Evolutionary conservation across 2,888 invertebrate species (phyloP).

Genomic region (Hemistola chrysoprasaria): DNA sequence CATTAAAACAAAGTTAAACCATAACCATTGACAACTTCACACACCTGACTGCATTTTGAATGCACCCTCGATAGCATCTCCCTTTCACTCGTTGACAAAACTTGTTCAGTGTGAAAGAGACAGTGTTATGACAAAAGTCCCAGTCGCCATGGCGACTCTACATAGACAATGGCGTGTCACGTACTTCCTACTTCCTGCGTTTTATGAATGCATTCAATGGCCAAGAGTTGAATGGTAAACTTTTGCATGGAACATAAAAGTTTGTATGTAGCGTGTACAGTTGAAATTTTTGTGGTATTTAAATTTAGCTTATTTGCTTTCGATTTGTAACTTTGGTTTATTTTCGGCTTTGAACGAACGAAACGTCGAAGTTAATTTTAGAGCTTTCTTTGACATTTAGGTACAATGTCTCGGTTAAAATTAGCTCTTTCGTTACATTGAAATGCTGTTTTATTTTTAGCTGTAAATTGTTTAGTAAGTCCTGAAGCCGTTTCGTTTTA

Average conservation of each 20-base stretch:
- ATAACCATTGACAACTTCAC: constrained; percentile 16
- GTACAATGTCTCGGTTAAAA: too few relatives aligned
- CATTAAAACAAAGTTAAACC: constrained; percentile 10
- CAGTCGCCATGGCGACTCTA: constrained; percentile 40
- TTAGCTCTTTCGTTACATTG: too few relatives aligned
- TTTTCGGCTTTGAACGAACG: too few relatives aligned
- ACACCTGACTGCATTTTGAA: constrained; percentile 23
- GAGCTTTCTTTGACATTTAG: too few relatives aligned
- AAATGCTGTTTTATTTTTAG: too few relatives aligned
- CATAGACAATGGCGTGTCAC: constrained; percentile 52
- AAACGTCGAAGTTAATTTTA: too few relatives aligned
- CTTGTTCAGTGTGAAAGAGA: constrained; percentile 7
- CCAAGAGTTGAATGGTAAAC: constrained; percentile 41
- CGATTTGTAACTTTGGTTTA: too few relatives aligned
- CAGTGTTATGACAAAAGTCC: constrained; percentile 15
- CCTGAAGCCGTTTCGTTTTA: too few relatives aligned
- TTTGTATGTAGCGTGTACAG: too few relatives aligned
- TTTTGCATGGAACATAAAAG: constrained; percentile 40
- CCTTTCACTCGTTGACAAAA: constrained; percentile 3
- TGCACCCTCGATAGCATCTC: constrained; percentile 16
- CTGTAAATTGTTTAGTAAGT: too few relatives aligned
- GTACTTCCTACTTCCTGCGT: constrained; percentile 70
- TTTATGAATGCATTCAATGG: constrained; percentile 44
- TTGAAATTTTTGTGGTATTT: too few relatives aligned
- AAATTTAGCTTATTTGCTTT: too few relatives aligned